Percentiles rank a stretch among this genome's conserved stretches.
phyloP scores from a whole-genome alignment of 2,113 vertebrate genomes.

The Ictalurus furcatus region DNA sequence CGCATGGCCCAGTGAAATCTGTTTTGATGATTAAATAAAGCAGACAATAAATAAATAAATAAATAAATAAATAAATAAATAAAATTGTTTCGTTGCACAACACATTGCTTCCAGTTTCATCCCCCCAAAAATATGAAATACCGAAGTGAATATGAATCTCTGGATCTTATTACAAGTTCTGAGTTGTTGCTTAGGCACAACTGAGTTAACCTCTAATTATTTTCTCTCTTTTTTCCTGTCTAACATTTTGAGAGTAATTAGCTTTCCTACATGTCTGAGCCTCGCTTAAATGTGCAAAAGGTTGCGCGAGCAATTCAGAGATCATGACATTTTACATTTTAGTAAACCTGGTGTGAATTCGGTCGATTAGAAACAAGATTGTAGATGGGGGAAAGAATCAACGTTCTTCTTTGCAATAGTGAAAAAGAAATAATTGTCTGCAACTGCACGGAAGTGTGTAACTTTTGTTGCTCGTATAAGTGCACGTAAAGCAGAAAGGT shows the following conservation, averaged over 20 bases:
- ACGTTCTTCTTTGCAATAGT: background rate
- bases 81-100: background rate
- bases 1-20: background rate
- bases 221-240: background rate
- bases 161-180: background rate
- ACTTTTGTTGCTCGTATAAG: background rate
- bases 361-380: constrained; percentile 7
- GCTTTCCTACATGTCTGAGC: background rate
- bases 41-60: too few relatives aligned
- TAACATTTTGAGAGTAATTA: background rate
- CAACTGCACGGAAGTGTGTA: background rate
- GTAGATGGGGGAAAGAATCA: background rate
- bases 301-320: constrained; percentile 39
- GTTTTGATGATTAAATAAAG: background rate
- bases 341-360: constrained; percentile 48
- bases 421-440: background rate
- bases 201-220: background rate
- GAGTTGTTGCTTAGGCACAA: background rate
- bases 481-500: background rate
- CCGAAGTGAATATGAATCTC: background rate
- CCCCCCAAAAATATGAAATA: background rate
- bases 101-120: background rate
- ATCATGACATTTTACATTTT: constrained; percentile 40
- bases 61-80: background rate
- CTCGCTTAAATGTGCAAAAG: background rate